A percentile compares a stretch with the other conserved stretches of the same genome.
Evolutionary conservation across 2,888 invertebrate species (phyloP).

Genomic region (Rhamphomyia laevipes): DNA sequence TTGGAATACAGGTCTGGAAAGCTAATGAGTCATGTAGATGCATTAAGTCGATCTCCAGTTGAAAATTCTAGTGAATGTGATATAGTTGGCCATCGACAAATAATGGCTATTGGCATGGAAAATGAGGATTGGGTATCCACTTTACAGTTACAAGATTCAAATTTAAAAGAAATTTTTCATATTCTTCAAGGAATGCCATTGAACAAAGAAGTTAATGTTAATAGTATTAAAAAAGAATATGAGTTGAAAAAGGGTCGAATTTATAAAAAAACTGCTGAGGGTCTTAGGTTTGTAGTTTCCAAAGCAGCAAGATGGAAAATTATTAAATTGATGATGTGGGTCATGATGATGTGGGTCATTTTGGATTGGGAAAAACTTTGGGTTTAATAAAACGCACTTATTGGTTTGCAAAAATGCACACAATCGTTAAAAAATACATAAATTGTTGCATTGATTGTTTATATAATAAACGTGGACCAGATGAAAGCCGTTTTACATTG

Average conservation of each 20-base stretch:
- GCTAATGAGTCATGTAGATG: too few relatives aligned
- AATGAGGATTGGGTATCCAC: too few relatives aligned
- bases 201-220: conserved; percentile 3
- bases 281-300: conserved; percentile 6
- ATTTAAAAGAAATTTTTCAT: too few relatives aligned
- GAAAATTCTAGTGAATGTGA: too few relatives aligned
- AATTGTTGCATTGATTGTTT: conserved; percentile 11
- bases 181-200: conserved; percentile 12
- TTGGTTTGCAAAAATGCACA: conserved; percentile 5
- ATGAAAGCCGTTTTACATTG: conserved; percentile 9
- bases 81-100: too few relatives aligned
- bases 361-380: conserved; percentile 8
- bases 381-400: conserved; percentile 5
- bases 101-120: too few relatives aligned
- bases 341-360: conserved; percentile 11
- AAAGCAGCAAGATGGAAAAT: conserved; percentile 7
- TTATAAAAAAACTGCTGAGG: conserved; percentile 5
- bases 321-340: conserved; percentile 6
- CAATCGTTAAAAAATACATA: conserved; percentile 10
- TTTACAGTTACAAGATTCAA: too few relatives aligned
- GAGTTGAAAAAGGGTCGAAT: conserved; percentile 5
- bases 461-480: conserved; percentile 10
- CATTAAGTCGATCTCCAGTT: too few relatives aligned
- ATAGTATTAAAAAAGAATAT: too few relatives aligned
- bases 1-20: too few relatives aligned